A percentile compares a stretch with the other conserved stretches of the same genome.
phyloP scores from a whole-genome alignment of 2,797 vertebrate species.

The Rhinella marina region DNA sequence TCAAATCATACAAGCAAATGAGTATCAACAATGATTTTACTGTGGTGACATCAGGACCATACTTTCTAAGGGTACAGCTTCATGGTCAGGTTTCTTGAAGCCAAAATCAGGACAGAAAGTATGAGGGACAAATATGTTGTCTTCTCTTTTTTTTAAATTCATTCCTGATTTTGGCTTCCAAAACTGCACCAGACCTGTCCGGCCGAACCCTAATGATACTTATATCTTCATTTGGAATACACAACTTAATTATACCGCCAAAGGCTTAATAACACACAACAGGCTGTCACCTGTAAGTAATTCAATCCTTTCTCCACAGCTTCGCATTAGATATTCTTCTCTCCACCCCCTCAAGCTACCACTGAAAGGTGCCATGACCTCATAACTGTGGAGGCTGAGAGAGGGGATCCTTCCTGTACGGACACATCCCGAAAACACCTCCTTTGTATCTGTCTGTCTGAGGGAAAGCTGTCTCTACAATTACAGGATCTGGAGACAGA shows the following conservation, averaged over 20 bases:
- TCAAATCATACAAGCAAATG: background rate
- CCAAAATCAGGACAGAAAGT: no score
- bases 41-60: background rate
- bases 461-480: slow-evolving; percentile 46
- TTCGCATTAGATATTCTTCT: slow-evolving; percentile 27
- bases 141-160: no score
- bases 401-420: slow-evolving; percentile 50
- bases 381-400: slow-evolving; percentile 47
- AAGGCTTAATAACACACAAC: slow-evolving; percentile 7
- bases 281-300: slow-evolving; percentile 28
- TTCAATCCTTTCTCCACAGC: slow-evolving; percentile 9
- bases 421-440: slow-evolving; percentile 59
- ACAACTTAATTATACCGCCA: slow-evolving; percentile 9
- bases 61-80: background rate
- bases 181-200: no score
- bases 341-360: slow-evolving; percentile 18
- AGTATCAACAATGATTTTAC: background rate
- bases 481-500: slow-evolving; percentile 49
- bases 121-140: no score
- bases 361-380: slow-evolving; percentile 52
- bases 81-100: no score
- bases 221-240: background rate
- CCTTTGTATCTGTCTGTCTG: slow-evolving; percentile 49
- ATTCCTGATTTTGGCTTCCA: no score
- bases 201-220: background rate